Evolutionary conservation across 2,113 vertebrate species (phyloP).

Genomic region (Phalacrocorax carbo): DNA sequence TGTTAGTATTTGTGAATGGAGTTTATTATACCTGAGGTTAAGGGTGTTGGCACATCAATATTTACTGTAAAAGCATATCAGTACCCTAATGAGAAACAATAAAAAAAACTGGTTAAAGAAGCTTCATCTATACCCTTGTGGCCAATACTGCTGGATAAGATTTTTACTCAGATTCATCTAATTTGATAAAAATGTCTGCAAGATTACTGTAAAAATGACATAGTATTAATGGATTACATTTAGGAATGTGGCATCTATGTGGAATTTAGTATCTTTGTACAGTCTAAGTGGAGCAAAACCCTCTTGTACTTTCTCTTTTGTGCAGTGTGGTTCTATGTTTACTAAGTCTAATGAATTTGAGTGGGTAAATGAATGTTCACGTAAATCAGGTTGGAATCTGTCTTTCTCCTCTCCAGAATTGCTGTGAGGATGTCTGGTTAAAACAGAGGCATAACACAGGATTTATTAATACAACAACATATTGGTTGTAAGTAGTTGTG

Average conservation of each 20-base stretch:
- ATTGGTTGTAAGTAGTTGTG: background rate
- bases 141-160: background rate
- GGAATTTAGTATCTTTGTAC: background rate
- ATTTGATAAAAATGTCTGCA: slow-evolving; percentile 37
- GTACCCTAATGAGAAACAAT: background rate
- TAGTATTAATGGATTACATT: slow-evolving; percentile 10
- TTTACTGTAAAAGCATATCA: background rate
- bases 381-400: background rate
- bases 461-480: slow-evolving; percentile 50
- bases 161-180: slow-evolving; percentile 28
- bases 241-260: background rate
- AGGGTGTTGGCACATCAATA: background rate
- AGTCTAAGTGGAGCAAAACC: slow-evolving; percentile 29
- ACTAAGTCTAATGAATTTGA: slow-evolving; percentile 29
- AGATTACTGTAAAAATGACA: slow-evolving; percentile 39
- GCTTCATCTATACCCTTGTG: slow-evolving; percentile 1
- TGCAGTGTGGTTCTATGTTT: slow-evolving; percentile 26
- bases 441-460: slow-evolving; percentile 11
- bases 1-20: background rate
- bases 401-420: slow-evolving; percentile 19
- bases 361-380: slow-evolving; percentile 35
- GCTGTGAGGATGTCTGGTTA: slow-evolving; percentile 26
- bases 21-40: background rate
- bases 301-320: slow-evolving; percentile 10
- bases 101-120: background rate